phyloP scores from a whole-genome alignment of 2,113 vertebrate genomes.

The Platysternon megacephalum region DNA sequence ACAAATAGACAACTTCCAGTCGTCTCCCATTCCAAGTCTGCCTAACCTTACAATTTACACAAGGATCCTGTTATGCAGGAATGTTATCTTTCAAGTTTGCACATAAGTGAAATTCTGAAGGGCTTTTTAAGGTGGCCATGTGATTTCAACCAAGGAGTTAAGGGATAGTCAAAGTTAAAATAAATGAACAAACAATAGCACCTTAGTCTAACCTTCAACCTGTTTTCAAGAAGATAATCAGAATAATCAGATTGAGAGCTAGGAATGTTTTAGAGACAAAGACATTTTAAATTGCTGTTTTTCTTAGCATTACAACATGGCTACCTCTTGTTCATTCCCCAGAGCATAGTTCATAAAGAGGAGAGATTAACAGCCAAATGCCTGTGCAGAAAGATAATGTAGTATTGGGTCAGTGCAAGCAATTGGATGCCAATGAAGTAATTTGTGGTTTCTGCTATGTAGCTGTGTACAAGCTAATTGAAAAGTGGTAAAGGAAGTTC shows the following conservation, averaged over 20 bases:
- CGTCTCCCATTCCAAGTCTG: not conserved
- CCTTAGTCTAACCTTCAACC: not conserved
- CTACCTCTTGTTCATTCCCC: not conserved
- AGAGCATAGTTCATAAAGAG: not conserved
- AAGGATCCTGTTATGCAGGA: not conserved
- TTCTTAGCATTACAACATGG: not conserved
- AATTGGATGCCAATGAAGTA: slow-evolving; percentile 32
- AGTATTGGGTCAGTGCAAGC: not conserved
- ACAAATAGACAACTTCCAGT: not conserved
- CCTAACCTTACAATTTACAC: not conserved
- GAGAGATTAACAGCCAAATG: not conserved
- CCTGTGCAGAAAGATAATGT: accelerated
- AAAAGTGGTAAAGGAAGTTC: not conserved
- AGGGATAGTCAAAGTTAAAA: not conserved
- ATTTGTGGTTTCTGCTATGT: slow-evolving; percentile 24
- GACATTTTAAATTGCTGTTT: not conserved
- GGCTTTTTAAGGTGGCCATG: not conserved
- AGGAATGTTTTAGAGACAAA: not conserved
- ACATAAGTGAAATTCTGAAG: not conserved
- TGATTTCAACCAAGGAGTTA: not conserved
- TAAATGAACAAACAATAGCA: not conserved
- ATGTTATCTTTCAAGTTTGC: not conserved
- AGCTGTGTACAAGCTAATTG: not conserved
- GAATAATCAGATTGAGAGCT: not conserved
- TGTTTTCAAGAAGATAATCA: not conserved